A percentile compares a stretch with the other conserved stretches of the same genome.
Evolutionary conservation across 2,113 vertebrate genomes (phyloP).

Genomic region (Zosterops borbonicus): DNA sequence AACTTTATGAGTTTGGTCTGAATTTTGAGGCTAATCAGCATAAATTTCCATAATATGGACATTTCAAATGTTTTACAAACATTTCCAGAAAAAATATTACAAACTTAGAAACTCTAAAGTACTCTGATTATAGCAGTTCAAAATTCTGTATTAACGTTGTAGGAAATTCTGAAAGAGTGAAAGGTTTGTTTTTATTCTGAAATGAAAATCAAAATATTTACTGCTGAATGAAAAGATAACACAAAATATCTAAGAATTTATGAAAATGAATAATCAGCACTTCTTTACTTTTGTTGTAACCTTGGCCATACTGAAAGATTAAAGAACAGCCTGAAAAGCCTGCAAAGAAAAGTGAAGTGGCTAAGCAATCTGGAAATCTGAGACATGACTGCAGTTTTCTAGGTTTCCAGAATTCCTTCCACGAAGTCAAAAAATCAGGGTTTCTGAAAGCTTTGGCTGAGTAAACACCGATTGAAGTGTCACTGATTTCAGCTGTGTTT

Average conservation of each 20-base stretch:
- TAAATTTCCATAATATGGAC: background rate
- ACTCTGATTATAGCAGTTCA: background rate
- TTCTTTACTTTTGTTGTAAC: background rate
- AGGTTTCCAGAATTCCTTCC: background rate
- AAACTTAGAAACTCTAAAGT: background rate
- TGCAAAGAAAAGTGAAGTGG: background rate
- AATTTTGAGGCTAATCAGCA: background rate
- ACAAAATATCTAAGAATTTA: background rate
- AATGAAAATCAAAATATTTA: background rate
- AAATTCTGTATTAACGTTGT: background rate
- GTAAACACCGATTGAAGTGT: slow-evolving; percentile 66
- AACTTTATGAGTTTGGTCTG: background rate
- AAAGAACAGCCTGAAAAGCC: background rate
- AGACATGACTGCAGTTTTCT: background rate
- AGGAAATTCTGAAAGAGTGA: background rate
- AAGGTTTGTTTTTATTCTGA: background rate
- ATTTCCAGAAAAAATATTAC: background rate
- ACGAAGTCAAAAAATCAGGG: background rate
- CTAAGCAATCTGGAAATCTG: background rate
- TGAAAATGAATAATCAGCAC: background rate
- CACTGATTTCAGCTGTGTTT: slow-evolving; percentile 65
- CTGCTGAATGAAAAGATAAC: background rate
- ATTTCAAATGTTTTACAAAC: background rate
- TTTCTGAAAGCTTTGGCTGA: background rate
- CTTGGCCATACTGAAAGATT: background rate